Evolutionary conservation across 2,888 invertebrate genomes (phyloP), one percentile per base, ranked within the genome.

Genomic region (Parthenolecanium corni): DNA sequence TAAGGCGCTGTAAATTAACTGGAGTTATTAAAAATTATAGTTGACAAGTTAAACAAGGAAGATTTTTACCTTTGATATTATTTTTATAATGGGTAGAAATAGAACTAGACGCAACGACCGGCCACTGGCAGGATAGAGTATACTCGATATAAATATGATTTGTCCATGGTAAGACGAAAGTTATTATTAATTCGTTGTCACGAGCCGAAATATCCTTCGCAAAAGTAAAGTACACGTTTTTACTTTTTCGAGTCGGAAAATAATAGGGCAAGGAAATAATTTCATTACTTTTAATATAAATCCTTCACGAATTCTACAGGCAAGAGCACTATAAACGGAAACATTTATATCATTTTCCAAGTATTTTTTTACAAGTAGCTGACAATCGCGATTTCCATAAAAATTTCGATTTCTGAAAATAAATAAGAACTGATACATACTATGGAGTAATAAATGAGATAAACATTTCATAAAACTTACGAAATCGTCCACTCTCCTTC

Each of bases 281-380:
- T 38, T 6, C 67, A 69, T 71, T 74, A 78, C 79, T 71, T 80
- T 81, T 65, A 85, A 77, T 44, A 80, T 79, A 73, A 85, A 89
- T 31, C 89, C 89, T 74, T 88, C 88, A 47, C 86, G 75, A 66
- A 89, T 76, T 65, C 88, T 76, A 68, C 86, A 82, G 56, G 85
- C 83, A 64, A 89, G 73, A 53, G 88, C 75, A 69, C 82, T 80
- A 67, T 79, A 77, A 65, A 86, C 74, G 58, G 79, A 77, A 65
- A 83, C 77, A 67, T 76, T 80, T 18, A 80, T 77, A 71, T 82
- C 81, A 66, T 80, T 79, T 69, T 84, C 83, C 66, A 79, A 78
- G 71, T 83, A 83, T 68, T 80, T 78, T 69, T 84, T 81, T 42
- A 79, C 75, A 51, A 82, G 75, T 65, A 81, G 73, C 65, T 78